Conservation (phyloP, 2,797 vertebrate genomes). For the Gallinago stenura region DNA sequence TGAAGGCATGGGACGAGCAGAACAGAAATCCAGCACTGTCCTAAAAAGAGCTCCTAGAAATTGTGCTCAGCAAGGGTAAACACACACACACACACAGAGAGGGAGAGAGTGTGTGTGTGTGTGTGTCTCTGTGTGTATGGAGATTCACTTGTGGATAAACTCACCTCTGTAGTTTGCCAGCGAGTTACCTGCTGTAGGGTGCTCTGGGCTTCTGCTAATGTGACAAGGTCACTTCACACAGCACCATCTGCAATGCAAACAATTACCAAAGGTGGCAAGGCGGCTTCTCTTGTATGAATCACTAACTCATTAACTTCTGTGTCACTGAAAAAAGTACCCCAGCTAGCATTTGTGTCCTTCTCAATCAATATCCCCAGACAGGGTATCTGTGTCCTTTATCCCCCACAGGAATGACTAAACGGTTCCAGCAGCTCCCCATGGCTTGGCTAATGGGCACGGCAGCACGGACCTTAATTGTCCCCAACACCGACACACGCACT, state of each 20-base stretch:
- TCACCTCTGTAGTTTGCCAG: background rate
- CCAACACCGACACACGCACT: slow-evolving; percentile 48
- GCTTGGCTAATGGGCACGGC: slow-evolving; percentile 43
- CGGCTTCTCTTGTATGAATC: slow-evolving; percentile 66
- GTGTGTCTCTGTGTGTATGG: too few relatives aligned
- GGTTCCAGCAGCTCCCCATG: slow-evolving; percentile 52
- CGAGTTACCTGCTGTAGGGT: background rate
- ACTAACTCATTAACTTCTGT: slow-evolving; percentile 79
- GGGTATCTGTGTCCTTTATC: slow-evolving; percentile 71
- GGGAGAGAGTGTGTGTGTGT: accelerated
- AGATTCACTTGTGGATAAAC: background rate
- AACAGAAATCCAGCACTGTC: background rate
- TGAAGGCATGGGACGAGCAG: background rate
- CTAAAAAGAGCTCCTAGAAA: background rate
- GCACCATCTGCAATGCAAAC: slow-evolving; percentile 62
- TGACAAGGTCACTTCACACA: slow-evolving; percentile 69
- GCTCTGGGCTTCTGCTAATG: slow-evolving; percentile 67
- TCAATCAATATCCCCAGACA: slow-evolving; percentile 77
- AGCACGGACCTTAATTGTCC: slow-evolving; percentile 58
- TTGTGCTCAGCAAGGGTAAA: background rate
- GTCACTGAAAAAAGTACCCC: slow-evolving; percentile 67
- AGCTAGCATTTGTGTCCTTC: slow-evolving; percentile 68
- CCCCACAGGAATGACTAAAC: slow-evolving; percentile 71
- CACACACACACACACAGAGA: too few relatives aligned
- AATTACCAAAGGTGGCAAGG: slow-evolving; percentile 70